phyloP scores from a whole-genome alignment of 2,888 invertebrate species.

The Platycnemis pennipes region DNA sequence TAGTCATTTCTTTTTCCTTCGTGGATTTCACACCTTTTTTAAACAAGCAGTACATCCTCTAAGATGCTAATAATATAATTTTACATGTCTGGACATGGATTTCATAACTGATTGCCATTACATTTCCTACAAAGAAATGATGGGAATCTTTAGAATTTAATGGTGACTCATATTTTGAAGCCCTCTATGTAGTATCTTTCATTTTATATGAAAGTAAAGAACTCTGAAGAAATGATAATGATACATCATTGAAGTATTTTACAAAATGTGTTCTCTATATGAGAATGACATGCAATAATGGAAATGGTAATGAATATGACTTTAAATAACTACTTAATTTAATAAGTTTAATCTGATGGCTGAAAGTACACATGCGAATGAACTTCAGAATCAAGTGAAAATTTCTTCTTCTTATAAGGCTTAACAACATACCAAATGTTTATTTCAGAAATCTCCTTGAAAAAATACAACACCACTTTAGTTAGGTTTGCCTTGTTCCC shows the following conservation, averaged over 20 bases:
- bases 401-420: conserved; percentile 16
- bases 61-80: neutral
- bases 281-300: conserved; percentile 53
- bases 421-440: conserved; percentile 38
- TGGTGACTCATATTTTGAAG: conserved; percentile 38
- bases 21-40: neutral
- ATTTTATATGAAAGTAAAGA: conserved; percentile 10
- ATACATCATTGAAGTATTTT: conserved; percentile 20
- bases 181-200: neutral
- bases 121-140: neutral
- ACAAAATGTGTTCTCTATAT: conserved; percentile 37
- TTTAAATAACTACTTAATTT: conserved; percentile 50
- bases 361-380: conserved; percentile 34
- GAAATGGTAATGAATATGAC: conserved; percentile 48
- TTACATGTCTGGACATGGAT: neutral
- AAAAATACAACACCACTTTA: conserved; percentile 60
- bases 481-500: conserved; percentile 61
- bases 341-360: neutral
- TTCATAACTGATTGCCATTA: neutral
- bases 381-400: neutral
- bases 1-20: neutral
- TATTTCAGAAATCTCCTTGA: conserved; percentile 16
- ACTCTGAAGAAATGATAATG: conserved; percentile 41
- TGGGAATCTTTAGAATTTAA: neutral
- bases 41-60: neutral